Evolutionary conservation across 1,140 invertebrate genomes (phyloP), one percentile per base, ranked within the genome.

Genomic region (Leptinotarsa undecemlineata): DNA sequence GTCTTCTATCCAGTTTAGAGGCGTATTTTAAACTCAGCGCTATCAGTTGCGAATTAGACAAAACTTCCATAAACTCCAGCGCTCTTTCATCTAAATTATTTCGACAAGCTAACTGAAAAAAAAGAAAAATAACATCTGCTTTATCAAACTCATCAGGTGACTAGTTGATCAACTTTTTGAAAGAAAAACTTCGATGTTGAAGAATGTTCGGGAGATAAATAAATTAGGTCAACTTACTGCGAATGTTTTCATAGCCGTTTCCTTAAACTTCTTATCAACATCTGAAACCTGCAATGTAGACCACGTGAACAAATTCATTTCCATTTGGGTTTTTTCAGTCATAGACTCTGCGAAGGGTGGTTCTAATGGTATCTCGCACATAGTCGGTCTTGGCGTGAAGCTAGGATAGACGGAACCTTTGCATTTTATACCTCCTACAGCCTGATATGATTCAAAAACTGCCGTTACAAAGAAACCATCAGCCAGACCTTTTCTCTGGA

Each of bases 1-100:
- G 90, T 68, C 91, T 89, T 79, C 91, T 90, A 48, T 92, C 91
- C 1, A 93, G 85, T 74, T 93, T 91, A 4, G 90, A 90, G 4
- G 95, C 94, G 86, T 97, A 98, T 80, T 95, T 95, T 4, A 95
- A 91, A 4, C 95, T 95, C 33, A 96, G 86, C 78, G 95, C 92
- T 51, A 97, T 83, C 0, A 96, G 88, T 63, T 92, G 90, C 3
- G 91, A 88, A 77, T 92, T 92, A 15, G 90, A 90, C 83, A 98
- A 91, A 80, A 96, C 86, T 79, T 95, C 90, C 83, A 96, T 94
- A 8, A 98, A 87, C 84, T 98, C 96, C 4, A 96, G 83, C 0
- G 95, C 96, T 60, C 96, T 88, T 78, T 91, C 91, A 80, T 98
- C 96, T 60, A 93, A 88, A 84, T 96, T 95, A 82, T 90, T 91